phyloP scores from a whole-genome alignment of 2,797 vertebrate species.

The Micrastur ruficollis region DNA sequence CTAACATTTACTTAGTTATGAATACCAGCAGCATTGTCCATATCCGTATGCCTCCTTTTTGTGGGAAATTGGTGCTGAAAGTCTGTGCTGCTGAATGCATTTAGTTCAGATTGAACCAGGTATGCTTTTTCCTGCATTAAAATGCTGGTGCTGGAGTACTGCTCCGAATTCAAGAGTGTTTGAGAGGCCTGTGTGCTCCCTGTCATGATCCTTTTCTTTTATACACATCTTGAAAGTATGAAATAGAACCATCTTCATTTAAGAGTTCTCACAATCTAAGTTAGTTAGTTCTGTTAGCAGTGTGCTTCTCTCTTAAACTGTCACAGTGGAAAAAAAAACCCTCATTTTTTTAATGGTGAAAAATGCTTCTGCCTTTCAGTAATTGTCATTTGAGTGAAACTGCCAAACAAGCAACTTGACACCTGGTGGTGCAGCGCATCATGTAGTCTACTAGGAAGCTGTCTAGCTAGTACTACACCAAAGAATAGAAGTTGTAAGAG shows the following conservation, averaged over 20 bases:
- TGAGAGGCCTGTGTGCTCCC: not conserved
- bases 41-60: not conserved
- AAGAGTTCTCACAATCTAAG: not conserved
- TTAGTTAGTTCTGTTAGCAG: not conserved
- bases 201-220: not conserved
- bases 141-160: not conserved
- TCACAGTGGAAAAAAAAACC: not conserved
- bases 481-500: not conserved
- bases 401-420: not conserved
- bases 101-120: not conserved
- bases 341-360: not conserved
- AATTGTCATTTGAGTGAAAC: not conserved
- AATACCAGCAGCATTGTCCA: not conserved
- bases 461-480: not conserved
- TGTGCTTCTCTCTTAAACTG: not conserved
- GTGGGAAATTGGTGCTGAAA: not conserved
- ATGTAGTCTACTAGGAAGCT: not conserved
- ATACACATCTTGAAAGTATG: not conserved
- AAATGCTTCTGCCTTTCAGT: not conserved
- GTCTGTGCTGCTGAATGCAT: not conserved
- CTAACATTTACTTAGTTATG: not conserved
- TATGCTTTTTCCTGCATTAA: not conserved
- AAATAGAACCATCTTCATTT: not conserved
- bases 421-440: not conserved
- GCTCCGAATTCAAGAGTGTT: not conserved